Evolutionary conservation across 1,140 invertebrate species (phyloP), one percentile per base, ranked within the genome.

Genomic region (Mya arenaria): DNA sequence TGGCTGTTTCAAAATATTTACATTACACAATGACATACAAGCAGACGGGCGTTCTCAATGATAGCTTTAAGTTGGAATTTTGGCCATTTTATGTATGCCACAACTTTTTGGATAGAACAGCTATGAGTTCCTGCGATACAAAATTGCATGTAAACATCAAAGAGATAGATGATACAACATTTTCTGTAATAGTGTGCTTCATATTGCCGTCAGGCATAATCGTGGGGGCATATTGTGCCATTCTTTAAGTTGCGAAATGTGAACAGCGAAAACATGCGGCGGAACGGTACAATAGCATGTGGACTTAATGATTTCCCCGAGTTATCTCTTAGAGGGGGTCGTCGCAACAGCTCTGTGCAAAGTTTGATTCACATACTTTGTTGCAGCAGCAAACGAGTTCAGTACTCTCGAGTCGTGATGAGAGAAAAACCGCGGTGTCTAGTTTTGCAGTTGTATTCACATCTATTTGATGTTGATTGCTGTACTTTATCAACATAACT

Each of bases 221-320:
- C 4, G 94, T 95, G 52, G 95, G 95, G 92, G 95, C 96, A 77
- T 96, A 96, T 88, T 92, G 94, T 58, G 94, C 94, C 44, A 96
- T 96, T 75, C 96, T 96, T 86, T 94, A 94, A 19, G 96, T 95
- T 13, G 96, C 96, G 0, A 94, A 95, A 48, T 94, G 94, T 63
- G n/a, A 96, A 96, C 84, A 96, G 95, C 34, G 94, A 96, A 85
- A 92, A 96, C 30, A 95, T 96, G 74, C 92, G 96, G 30, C 93
- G 95, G 68, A 95, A 94, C 71, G 95, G 95, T 30, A 94, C 94
- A 65, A 91, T 92, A 25, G 80, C 78, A 30, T 85, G 82, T 60
- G 66, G 55, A 48, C 32, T 85, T 8, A 85, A 82, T 23, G 88
- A 85, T 34, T 68, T 75, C 5, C 80, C 63, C n/a, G 88, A 82